Conservation (phyloP, 2,113 vertebrate species). For the Parus major region DNA sequence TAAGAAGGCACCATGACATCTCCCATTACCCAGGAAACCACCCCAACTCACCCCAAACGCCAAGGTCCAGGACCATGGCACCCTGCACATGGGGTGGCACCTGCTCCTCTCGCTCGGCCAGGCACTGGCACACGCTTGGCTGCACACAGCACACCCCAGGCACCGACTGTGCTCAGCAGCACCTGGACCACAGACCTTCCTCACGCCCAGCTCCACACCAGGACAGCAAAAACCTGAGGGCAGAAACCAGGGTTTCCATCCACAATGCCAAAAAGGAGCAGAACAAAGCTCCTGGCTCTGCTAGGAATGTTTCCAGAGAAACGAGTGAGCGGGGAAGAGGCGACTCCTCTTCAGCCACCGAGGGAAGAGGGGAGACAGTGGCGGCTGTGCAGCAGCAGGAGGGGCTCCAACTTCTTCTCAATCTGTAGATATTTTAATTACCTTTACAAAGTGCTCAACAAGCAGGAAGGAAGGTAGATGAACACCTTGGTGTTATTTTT, state of each 20-base stretch:
- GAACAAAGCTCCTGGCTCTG: not conserved
- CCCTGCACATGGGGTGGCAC: fast-evolving
- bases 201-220: not conserved
- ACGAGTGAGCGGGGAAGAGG: fast-evolving
- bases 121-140: fast-evolving
- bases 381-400: not conserved
- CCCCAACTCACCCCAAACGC: not conserved
- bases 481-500: not conserved
- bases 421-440: not conserved
- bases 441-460: not conserved
- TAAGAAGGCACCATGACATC: not conserved
- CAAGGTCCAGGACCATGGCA: not conserved
- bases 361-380: not conserved
- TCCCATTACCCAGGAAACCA: not conserved
- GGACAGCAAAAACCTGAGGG: not conserved
- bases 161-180: fast-evolving
- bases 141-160: not conserved
- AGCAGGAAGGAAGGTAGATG: not conserved
- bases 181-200: not conserved
- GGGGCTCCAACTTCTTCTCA: not conserved
- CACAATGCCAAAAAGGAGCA: not conserved
- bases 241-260: not conserved
- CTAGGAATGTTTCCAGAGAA: not conserved
- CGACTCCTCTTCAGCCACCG: fast-evolving
- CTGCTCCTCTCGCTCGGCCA: not conserved